Percentiles rank a stretch among this genome's conserved stretches.
Evolutionary conservation across 2,113 vertebrate species (phyloP).

Genomic region (Reinhardtius hippoglossoides): DNA sequence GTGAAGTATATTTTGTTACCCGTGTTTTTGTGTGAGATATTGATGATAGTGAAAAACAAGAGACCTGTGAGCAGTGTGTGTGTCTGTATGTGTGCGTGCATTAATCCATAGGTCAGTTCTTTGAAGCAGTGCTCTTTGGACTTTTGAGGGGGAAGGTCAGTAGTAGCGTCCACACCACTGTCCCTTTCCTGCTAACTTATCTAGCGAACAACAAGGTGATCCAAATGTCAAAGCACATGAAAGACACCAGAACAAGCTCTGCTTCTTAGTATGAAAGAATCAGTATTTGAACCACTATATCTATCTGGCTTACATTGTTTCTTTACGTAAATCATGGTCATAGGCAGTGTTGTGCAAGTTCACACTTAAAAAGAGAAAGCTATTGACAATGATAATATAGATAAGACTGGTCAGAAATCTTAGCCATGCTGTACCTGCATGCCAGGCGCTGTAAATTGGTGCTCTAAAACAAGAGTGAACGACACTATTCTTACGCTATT

Average conservation of each 20-base stretch:
- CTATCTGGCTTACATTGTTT: neutral
- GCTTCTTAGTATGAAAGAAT: neutral
- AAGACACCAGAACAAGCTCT: neutral
- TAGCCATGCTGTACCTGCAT: no score
- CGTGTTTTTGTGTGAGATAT: neutral
- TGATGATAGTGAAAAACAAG: slow-evolving; percentile 27
- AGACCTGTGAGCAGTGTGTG: neutral
- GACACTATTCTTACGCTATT: no score
- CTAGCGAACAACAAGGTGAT: slow-evolving; percentile 3
- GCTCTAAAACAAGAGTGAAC: no score
- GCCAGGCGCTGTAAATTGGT: no score
- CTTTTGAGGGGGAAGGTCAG: neutral
- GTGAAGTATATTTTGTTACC: slow-evolving; percentile 1
- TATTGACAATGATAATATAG: no score
- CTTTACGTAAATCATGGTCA: neutral
- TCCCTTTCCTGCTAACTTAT: neutral
- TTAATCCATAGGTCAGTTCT: neutral
- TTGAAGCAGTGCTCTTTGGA: neutral
- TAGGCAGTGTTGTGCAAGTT: neutral
- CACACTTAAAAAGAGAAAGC: no score
- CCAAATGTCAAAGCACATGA: slow-evolving; percentile 8
- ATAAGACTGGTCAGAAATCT: no score
- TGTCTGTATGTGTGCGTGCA: slow-evolving; percentile 14
- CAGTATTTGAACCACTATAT: neutral
- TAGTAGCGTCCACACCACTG: neutral